Conservation (phyloP, 2,113 vertebrate species). For the Oreochromis spilurus region DNA sequence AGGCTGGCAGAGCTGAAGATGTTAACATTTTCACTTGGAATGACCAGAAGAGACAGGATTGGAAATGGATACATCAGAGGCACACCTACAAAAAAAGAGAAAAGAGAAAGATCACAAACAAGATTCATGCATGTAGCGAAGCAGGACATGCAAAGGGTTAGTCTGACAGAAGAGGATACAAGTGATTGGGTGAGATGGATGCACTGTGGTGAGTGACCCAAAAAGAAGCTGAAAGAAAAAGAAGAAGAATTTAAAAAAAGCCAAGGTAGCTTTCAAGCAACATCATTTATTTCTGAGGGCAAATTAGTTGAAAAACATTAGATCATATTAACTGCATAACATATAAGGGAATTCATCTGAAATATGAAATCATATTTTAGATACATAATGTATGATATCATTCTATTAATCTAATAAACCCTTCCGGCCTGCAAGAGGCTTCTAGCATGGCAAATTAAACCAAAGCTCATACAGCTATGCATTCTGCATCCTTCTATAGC, state of each 20-base stretch:
- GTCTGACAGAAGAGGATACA: neutral
- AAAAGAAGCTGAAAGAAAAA: neutral
- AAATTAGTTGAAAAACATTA: neutral
- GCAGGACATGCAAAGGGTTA: neutral
- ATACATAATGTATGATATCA: neutral
- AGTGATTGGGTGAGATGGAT: neutral
- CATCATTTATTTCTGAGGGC: neutral
- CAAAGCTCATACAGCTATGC: neutral
- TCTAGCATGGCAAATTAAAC: neutral
- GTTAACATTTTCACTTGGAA: neutral
- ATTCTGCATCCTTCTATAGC: neutral
- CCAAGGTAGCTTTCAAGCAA: neutral
- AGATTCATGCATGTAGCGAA: neutral
- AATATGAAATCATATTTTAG: neutral
- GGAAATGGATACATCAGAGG: neutral
- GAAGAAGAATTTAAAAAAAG: rapidly evolving
- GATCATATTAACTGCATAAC: neutral
- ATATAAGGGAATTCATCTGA: neutral
- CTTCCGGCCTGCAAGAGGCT: neutral
- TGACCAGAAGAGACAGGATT: neutral
- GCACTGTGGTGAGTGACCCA: neutral
- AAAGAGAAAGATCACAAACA: neutral
- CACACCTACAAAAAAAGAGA: neutral
- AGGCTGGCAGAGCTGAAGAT: neutral
- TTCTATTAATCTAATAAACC: neutral